These are phyloP conservation scores for Apostichopus leukothele DNA, from an alignment of 53 echinoderm and acorn worm species.

Conservation along the genomic window DNA sequence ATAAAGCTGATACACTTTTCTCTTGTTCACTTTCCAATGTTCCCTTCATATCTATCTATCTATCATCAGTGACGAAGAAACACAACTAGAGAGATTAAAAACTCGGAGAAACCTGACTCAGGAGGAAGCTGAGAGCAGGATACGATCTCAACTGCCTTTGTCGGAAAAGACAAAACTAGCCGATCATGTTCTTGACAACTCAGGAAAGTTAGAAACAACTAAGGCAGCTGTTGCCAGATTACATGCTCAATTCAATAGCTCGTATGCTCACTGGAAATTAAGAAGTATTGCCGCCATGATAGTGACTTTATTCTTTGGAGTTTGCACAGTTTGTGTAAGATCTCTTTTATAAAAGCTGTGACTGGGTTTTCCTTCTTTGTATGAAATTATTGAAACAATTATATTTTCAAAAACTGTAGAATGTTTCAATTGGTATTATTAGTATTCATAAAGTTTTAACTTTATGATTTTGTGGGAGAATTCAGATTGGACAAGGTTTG, in stretches of 20 bases:
- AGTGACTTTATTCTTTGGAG: background rate
- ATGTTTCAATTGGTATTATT: no score
- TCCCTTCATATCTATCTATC: no score
- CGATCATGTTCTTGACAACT: conserved; percentile 83
- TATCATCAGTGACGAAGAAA: conserved; percentile 65
- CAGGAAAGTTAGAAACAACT: conserved; percentile 62
- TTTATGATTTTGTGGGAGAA: no score
- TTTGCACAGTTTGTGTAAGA: background rate
- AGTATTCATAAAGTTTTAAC: no score
- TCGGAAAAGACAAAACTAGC: conserved; percentile 69
- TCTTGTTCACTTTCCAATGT: no score
- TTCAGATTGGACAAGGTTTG: no score
- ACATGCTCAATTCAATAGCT: conserved; percentile 50
- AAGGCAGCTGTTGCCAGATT: conserved; percentile 60
- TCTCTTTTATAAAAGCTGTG: background rate
- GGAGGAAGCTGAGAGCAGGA: conserved; percentile 81
- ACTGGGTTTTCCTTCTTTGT: no score
- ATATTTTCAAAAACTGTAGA: no score
- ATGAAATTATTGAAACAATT: no score
- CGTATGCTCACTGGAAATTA: conserved; percentile 74
- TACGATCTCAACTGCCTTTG: conserved; percentile 76
- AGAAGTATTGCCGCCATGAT: conserved; percentile 30
- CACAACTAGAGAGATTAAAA: conserved; percentile 76
- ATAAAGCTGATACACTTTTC: no score
- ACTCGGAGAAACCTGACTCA: conserved; percentile 64